Evolutionary conservation across 2,797 vertebrate genomes (phyloP), one percentile per base, ranked within the genome.

Genomic region (Sebastes minor): DNA sequence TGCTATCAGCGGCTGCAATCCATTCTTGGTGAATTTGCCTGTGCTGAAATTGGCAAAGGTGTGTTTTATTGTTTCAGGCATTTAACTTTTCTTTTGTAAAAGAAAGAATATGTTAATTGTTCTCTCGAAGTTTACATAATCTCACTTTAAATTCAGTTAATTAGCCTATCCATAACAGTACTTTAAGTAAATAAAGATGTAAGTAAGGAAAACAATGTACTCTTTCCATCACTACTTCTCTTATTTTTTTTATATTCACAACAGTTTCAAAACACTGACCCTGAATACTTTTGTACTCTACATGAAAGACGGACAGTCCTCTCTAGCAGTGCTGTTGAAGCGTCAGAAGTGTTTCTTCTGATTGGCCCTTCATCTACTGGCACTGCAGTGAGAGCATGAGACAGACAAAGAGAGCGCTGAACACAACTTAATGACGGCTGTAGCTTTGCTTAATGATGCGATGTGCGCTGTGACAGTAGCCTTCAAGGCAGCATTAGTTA

Each of bases 261-360:
- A 33, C 33, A 35, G 22, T 61, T 65, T 49, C 12, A 66, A 80
- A 80, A 69, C 57, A 46, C 22, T 61, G 61, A 57, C 70, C 28
- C 18, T 28, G 61, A 57, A 22, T 49, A 35, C 27, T 69, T 75
- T 27, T 61, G 25, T 13, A 4, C 13, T 33, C 20, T 46, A 12
- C 20, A 68, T 76, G 14, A 73, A 81, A 74, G 71, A 60, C 33
- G 61, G 25, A 20, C 49, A 10, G 59, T 70, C 52, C 18, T 20
- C 28, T 64, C 30, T 18, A 53, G 52, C 32, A 25, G 33, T 1
- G 46, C 67, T 78, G 81, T 81, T 78, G 65, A 78, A 74, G 49
- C 55, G 52, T 78, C 69, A 61, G 20, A 78, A 78, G 82, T 66
- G 78, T 70, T 71, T 74, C 55, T 66, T 63, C 68, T 70, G 59